Evolutionary conservation across 2,888 invertebrate genomes (phyloP).

Genomic region (Rambutsinella grinnellia): DNA sequence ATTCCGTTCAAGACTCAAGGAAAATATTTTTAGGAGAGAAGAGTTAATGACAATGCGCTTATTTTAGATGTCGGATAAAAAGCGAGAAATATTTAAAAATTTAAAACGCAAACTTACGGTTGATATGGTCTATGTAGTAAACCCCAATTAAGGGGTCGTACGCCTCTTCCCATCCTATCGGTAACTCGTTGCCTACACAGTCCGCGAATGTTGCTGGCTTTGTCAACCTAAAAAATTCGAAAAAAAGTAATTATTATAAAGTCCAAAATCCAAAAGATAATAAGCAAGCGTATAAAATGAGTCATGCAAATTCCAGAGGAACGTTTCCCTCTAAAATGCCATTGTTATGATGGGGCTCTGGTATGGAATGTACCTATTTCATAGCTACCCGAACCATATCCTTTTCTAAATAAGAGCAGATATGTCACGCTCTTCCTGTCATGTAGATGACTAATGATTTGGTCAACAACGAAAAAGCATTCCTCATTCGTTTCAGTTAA

Average conservation of each 20-base stretch:
- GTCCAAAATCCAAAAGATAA: background rate
- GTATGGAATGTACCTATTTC: no score
- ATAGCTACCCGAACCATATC: no score
- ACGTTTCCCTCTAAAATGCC: no score
- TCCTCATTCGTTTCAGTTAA: no score
- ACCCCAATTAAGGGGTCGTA: constrained; percentile 94
- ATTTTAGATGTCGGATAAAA: background rate
- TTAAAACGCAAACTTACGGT: constrained; percentile 81
- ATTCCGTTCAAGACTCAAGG: background rate
- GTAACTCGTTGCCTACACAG: constrained; percentile 97
- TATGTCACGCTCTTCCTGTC: no score
- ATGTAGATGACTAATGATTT: no score
- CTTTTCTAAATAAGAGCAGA: no score
- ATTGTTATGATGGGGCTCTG: no score
- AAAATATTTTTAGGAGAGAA: background rate
- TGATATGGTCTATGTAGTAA: constrained; percentile 97
- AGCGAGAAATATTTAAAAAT: background rate
- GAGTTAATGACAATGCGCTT: background rate
- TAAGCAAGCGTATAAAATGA: no score
- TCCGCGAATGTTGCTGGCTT: constrained; percentile 98
- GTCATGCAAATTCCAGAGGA: no score
- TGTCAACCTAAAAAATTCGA: constrained; percentile 80
- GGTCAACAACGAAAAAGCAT: no score
- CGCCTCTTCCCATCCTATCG: constrained; percentile 97
- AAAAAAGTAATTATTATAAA: constrained; percentile 69